These are phyloP conservation scores for Drosophila quinaria DNA, from an alignment of 2,888 invertebrate species.

Conservation along the genomic window DNA sequence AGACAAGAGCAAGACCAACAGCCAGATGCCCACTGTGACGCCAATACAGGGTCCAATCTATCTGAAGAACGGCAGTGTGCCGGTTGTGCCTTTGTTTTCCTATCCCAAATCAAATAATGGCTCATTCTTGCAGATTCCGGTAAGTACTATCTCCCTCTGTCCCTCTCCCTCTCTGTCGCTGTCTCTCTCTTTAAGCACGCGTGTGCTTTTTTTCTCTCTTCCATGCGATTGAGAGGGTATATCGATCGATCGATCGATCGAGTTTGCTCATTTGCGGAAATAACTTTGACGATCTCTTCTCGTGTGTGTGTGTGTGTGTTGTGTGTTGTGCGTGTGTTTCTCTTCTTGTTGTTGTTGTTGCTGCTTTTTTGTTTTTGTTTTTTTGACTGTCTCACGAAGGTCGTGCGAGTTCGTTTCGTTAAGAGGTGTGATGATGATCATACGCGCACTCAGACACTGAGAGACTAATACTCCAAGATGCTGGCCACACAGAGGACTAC, in stretches of 20 bases:
- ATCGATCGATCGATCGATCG: slow-evolving; percentile 66
- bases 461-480: slow-evolving; percentile 34
- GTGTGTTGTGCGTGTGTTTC: slow-evolving; percentile 49
- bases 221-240: slow-evolving; percentile 30
- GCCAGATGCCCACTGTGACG: slow-evolving; percentile 89
- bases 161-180: not conserved
- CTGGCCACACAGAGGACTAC: not conserved
- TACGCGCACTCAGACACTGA: slow-evolving; percentile 27
- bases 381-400: slow-evolving; percentile 72
- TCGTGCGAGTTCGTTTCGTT: slow-evolving; percentile 79
- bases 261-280: slow-evolving; percentile 83
- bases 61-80: slow-evolving; percentile 93
- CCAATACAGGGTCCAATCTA: slow-evolving; percentile 96
- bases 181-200: not conserved
- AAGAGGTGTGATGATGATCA: slow-evolving; percentile 73
- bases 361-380: slow-evolving; percentile 31
- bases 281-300: slow-evolving; percentile 70
- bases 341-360: slow-evolving; percentile 31
- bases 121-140: slow-evolving; percentile 95
- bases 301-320: slow-evolving; percentile 5
- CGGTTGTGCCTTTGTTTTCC: slow-evolving; percentile 94
- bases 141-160: slow-evolving; percentile 87
- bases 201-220: slow-evolving; percentile 11
- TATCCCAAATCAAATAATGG: slow-evolving; percentile 95
- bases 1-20: slow-evolving; percentile 56